phyloP scores from a whole-genome alignment of 2,113 vertebrate species.

The Atractosteus spatula region DNA sequence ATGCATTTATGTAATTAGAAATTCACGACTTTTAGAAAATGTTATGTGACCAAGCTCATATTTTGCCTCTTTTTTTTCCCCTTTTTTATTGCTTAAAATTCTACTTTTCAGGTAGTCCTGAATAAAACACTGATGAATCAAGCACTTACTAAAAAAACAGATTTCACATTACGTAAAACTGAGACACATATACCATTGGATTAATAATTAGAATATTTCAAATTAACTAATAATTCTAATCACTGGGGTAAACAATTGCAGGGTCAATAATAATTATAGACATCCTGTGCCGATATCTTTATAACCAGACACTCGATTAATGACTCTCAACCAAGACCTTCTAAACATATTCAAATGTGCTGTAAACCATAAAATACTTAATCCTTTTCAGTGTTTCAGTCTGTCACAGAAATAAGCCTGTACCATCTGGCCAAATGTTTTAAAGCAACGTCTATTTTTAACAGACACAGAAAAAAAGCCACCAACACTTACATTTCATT shows the following conservation, averaged over 20 bases:
- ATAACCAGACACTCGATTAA: neutral
- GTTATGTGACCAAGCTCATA: too few relatives aligned
- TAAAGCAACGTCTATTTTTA: neutral
- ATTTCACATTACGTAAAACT: too few relatives aligned
- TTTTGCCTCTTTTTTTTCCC: too few relatives aligned
- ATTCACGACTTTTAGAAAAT: too few relatives aligned
- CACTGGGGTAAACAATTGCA: neutral
- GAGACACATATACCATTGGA: too few relatives aligned
- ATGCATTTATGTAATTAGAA: too few relatives aligned
- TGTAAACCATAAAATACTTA: neutral
- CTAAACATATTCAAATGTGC: conserved; percentile 1
- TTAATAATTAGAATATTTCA: too few relatives aligned
- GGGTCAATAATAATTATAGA: neutral
- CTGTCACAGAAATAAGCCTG: neutral
- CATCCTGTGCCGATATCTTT: neutral
- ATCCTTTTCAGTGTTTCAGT: neutral
- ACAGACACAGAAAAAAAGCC: conserved; percentile 15
- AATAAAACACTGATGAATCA: too few relatives aligned
- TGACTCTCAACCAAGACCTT: neutral
- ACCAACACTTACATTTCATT: conserved; percentile 94
- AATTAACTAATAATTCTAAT: too few relatives aligned
- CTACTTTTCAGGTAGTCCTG: too few relatives aligned
- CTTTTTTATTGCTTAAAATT: too few relatives aligned
- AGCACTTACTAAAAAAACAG: too few relatives aligned
- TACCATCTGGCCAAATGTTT: neutral